Percentiles rank a stretch among this genome's conserved stretches.
phyloP scores from a whole-genome alignment of 2,113 vertebrate genomes.

The Cynopterus brachyotis region DNA sequence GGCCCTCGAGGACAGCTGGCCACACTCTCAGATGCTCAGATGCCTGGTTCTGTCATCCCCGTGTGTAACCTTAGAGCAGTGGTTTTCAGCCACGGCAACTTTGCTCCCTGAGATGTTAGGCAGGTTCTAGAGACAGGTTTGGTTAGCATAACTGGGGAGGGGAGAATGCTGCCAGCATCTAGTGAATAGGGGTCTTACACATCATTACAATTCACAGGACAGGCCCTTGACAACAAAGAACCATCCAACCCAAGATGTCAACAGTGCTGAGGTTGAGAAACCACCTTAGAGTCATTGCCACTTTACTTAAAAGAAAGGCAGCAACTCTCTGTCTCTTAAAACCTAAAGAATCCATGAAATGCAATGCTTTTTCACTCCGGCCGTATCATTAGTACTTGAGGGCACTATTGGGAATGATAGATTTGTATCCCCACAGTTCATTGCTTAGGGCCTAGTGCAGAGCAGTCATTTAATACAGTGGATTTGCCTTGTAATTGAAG shows the following conservation, averaged over 20 bases:
- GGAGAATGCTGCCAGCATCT: background rate
- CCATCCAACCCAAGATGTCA: accelerated
- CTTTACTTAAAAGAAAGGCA: background rate
- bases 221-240: background rate
- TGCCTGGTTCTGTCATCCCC: background rate
- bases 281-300: background rate
- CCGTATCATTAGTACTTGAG: background rate
- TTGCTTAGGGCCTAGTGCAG: background rate
- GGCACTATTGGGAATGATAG: background rate
- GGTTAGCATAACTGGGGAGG: background rate
- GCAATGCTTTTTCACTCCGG: background rate
- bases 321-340: background rate
- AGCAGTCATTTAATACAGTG: background rate
- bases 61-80: background rate
- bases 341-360: background rate
- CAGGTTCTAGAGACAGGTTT: background rate
- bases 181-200: background rate
- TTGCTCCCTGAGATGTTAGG: background rate
- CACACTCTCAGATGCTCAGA: background rate
- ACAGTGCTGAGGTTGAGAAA: background rate
- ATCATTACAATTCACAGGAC: background rate
- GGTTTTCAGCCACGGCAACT: background rate
- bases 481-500: constrained; percentile 19
- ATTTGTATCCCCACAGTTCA: background rate
- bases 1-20: background rate